Conservation (phyloP, 2,113 vertebrate species). For the Cebidichthys violaceus region DNA sequence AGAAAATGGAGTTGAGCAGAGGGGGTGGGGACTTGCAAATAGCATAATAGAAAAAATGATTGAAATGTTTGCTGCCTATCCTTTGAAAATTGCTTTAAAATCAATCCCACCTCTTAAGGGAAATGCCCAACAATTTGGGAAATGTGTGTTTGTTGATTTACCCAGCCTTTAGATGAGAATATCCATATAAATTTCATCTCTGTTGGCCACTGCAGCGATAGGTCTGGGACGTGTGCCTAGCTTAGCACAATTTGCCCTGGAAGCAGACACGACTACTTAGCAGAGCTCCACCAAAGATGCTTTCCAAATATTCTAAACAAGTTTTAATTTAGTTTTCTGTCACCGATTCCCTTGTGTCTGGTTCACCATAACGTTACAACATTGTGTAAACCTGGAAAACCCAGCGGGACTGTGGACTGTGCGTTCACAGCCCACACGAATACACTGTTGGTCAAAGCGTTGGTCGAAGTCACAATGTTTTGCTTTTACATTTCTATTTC, state of each 20-base stretch:
- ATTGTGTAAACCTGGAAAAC: background rate
- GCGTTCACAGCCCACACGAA: background rate
- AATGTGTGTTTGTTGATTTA: conserved; percentile 43
- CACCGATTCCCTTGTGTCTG: background rate
- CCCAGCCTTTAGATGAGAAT: conserved; percentile 4
- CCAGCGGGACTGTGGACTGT: background rate
- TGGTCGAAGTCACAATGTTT: background rate
- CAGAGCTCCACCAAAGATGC: background rate
- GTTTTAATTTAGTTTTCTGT: background rate
- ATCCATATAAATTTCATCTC: conserved; percentile 27
- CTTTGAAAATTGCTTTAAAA: conserved; percentile 43
- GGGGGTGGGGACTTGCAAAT: conserved; percentile 45
- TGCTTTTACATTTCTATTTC: background rate
- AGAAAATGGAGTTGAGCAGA: conserved; percentile 48
- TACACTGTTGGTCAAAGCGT: background rate
- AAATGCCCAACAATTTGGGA: conserved; percentile 25
- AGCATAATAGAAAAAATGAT: conserved; percentile 42
- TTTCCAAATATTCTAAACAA: background rate
- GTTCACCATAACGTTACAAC: background rate
- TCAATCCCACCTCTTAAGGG: conserved; percentile 27
- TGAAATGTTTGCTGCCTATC: conserved; percentile 44
- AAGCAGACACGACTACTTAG: background rate
- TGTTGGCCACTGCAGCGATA: background rate
- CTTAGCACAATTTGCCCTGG: conserved; percentile 9
- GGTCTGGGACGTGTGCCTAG: background rate